Conservation (phyloP, 2,888 invertebrate genomes). For the Agrochola lota region DNA sequence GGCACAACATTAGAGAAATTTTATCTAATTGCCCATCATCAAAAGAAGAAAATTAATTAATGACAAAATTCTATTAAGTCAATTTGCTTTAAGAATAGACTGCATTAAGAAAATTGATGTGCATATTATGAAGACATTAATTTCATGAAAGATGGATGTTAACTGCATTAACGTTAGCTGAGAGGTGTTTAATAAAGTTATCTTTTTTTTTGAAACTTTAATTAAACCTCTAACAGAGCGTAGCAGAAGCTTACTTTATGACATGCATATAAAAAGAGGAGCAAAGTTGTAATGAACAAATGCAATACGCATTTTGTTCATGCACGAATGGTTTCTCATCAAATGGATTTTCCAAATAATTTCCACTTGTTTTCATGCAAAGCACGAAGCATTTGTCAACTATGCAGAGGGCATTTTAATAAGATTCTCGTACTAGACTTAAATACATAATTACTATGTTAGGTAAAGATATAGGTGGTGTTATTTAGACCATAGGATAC, state of each 20-base stretch:
- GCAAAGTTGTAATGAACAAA: background rate
- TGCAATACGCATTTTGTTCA: background rate
- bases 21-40: background rate
- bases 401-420: constrained; percentile 5
- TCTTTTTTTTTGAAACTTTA: background rate
- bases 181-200: constrained; percentile 3
- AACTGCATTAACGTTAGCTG: constrained; percentile 2
- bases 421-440: background rate
- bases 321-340: background rate
- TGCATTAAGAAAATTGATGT: constrained; percentile 47
- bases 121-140: constrained; percentile 29
- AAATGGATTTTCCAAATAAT: constrained; percentile 4
- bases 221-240: background rate
- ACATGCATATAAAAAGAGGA: background rate
- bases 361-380: background rate
- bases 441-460: background rate
- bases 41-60: constrained; percentile 12
- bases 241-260: background rate
- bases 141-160: constrained; percentile 25
- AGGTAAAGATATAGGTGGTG: background rate
- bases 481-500: background rate
- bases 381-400: background rate
- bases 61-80: constrained; percentile 21
- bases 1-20: background rate
- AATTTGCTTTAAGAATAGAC: constrained; percentile 14